Evolutionary conservation across 2,797 vertebrate species (phyloP), one percentile per base, ranked within the genome.

Genomic region (Phataginus tetradactyla): DNA sequence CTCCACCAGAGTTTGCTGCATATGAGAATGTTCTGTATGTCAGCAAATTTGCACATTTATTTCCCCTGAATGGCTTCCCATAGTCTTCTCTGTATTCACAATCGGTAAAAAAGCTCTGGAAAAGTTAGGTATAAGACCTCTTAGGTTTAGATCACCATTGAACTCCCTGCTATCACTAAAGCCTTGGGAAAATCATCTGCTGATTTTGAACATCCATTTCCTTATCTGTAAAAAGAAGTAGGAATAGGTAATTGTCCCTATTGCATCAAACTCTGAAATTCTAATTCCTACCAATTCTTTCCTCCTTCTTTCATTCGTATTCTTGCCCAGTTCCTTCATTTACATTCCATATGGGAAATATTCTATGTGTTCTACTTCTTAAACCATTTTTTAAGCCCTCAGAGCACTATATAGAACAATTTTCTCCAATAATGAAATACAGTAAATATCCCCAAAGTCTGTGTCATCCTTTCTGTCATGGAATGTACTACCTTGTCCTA

Each of bases 321-420:
- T 71, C 29, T 94, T 96, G 15, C 7, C 15, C 15, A 37, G 8
- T 51, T 84, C 12, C 13, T 92, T 95, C 42, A 79, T 53, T 95
- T 90, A 88, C 5, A 71, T 87, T 79, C 8, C 49, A 81, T 53
- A 18, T 68, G 53, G 57, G 32, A 93, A 95, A 79, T 81, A 69
- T 12, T 84, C 14, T 74, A 7, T 80, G 23, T 61, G 2, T 91
- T 79, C 68, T 68, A 92, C 11, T 61, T 95, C 72, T 53, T 90
- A 92, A 97, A 68, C n/a, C 39, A 91, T 51, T 78, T 95, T 80
- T 80, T 86, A 91, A 86, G 21, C n/a, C 84, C 37, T 64, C 21
- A 57, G 39, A 85, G 18, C 2, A 39, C 29, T 77, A 21, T 53
- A 55, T 12, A 81, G n/a, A 78, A 25, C 23, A 74, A 42, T 71